These are phyloP conservation scores for Leucoptera coffeella DNA, from an alignment of 2,888 invertebrate genomes.

Conservation along the genomic window DNA sequence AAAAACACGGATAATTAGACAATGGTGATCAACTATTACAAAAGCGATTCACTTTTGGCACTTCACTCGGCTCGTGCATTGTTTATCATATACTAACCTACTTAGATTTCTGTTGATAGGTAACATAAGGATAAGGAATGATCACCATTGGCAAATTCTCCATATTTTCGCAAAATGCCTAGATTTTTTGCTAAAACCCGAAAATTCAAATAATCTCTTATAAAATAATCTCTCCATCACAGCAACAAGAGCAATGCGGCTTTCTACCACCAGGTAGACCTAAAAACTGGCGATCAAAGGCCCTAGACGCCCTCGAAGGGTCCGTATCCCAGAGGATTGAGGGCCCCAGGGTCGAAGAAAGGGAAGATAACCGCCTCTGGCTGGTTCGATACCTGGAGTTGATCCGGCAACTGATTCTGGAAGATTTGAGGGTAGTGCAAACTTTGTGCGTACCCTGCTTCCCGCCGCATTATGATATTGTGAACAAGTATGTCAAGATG, in stretches of 20 bases:
- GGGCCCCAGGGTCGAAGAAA: constrained; percentile 90
- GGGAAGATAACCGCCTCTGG: constrained; percentile 91
- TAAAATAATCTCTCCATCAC: too few relatives aligned
- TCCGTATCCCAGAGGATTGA: constrained; percentile 82
- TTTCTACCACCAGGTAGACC: constrained; percentile 94
- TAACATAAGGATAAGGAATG: too few relatives aligned
- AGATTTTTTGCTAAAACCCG: too few relatives aligned
- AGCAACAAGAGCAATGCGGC: constrained; percentile 73
- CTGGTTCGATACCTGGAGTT: constrained; percentile 88
- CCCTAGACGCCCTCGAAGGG: constrained; percentile 73
- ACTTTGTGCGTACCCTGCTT: constrained; percentile 89
- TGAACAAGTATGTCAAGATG: constrained; percentile 85
- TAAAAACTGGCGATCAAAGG: constrained; percentile 83
- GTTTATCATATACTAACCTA: too few relatives aligned
- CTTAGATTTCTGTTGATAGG: too few relatives aligned
- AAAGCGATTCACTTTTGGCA: too few relatives aligned
- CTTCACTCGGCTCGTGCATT: too few relatives aligned
- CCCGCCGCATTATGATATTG: constrained; percentile 91
- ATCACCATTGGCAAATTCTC: too few relatives aligned
- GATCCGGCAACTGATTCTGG: constrained; percentile 78
- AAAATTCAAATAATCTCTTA: too few relatives aligned
- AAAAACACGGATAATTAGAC: too few relatives aligned
- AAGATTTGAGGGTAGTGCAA: constrained; percentile 87
- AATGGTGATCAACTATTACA: too few relatives aligned
- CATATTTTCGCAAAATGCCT: too few relatives aligned